These are phyloP conservation scores for Megalurothrips usitatus DNA, from an alignment of 2,888 invertebrate genomes.

Conservation along the genomic window DNA sequence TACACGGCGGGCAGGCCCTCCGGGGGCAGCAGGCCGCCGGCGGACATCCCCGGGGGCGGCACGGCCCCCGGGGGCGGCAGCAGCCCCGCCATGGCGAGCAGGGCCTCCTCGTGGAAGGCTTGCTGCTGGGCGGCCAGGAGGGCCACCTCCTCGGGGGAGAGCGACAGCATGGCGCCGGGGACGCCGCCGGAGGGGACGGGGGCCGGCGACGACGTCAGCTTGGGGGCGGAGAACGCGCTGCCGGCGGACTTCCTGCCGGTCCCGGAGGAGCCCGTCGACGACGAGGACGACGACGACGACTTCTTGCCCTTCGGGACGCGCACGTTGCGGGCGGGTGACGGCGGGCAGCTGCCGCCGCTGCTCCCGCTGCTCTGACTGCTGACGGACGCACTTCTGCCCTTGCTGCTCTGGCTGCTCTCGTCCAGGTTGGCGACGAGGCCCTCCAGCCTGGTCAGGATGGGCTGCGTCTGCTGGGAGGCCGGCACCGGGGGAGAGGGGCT, in stretches of 20 bases:
- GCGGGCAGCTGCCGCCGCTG: constrained; percentile 53
- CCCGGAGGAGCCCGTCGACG: constrained; percentile 86
- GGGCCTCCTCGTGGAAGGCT: constrained; percentile 19
- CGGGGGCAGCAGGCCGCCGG: neutral
- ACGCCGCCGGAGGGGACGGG: neutral
- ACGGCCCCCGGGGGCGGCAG: neutral
- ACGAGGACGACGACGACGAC: constrained; percentile 88
- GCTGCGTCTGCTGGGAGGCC: neutral
- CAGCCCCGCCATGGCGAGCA: constrained; percentile 15
- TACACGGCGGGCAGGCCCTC: constrained; percentile 28
- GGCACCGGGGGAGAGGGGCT: neutral
- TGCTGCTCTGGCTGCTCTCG: constrained; percentile 19
- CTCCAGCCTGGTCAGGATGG: constrained; percentile 12
- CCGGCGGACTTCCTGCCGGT: constrained; percentile 48
- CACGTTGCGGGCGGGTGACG: constrained; percentile 57
- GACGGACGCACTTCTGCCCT: neutral
- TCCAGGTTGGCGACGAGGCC: constrained; percentile 16
- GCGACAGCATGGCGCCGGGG: neutral
- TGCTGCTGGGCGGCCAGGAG: constrained; percentile 14
- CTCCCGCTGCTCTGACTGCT: neutral
- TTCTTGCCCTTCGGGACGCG: constrained; percentile 86
- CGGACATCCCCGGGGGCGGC: neutral
- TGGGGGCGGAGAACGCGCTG: constrained; percentile 2
- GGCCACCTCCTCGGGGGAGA: neutral
- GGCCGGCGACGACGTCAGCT: neutral